A percentile compares a stretch with the other conserved stretches of the same genome.
Evolutionary conservation across 2,888 invertebrate species (phyloP).

Genomic region (Metopia argyrocephala): DNA sequence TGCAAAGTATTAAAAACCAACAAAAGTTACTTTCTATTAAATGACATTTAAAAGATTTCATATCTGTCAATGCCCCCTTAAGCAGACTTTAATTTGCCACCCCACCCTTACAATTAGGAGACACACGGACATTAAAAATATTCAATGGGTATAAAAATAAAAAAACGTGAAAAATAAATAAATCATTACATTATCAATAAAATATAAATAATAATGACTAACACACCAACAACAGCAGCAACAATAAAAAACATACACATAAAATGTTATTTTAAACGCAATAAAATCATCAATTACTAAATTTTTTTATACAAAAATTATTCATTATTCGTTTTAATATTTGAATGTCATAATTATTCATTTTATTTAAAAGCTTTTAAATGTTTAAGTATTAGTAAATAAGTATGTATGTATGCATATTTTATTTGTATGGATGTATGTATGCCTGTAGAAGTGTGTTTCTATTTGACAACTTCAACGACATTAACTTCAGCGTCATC

Average conservation of each 20-base stretch:
- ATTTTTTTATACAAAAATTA: slow-evolving; percentile 50
- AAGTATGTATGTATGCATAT: no score
- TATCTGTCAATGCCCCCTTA: not conserved
- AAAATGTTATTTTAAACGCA: no score
- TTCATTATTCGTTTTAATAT: not conserved
- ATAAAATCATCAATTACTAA: slow-evolving; percentile 62
- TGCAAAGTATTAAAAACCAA: no score
- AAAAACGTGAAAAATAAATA: slow-evolving; percentile 43
- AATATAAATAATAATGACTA: slow-evolving; percentile 21
- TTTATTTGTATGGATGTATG: not conserved
- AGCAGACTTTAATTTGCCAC: not conserved
- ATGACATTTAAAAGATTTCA: not conserved
- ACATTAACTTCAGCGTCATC: slow-evolving; percentile 11
- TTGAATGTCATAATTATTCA: slow-evolving; percentile 59
- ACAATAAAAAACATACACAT: not conserved
- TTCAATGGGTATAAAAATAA: slow-evolving; percentile 11
- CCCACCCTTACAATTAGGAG: not conserved
- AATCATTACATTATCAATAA: slow-evolving; percentile 54
- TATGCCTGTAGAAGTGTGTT: not conserved
- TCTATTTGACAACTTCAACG: not conserved
- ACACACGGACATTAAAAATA: not conserved
- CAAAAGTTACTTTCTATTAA: no score
- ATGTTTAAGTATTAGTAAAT: not conserved
- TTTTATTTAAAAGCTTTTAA: slow-evolving; percentile 21
- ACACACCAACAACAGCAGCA: slow-evolving; percentile 13